These are phyloP conservation scores for Drosophila anomalata DNA, from an alignment of 2,888 invertebrate species.

Conservation along the genomic window DNA sequence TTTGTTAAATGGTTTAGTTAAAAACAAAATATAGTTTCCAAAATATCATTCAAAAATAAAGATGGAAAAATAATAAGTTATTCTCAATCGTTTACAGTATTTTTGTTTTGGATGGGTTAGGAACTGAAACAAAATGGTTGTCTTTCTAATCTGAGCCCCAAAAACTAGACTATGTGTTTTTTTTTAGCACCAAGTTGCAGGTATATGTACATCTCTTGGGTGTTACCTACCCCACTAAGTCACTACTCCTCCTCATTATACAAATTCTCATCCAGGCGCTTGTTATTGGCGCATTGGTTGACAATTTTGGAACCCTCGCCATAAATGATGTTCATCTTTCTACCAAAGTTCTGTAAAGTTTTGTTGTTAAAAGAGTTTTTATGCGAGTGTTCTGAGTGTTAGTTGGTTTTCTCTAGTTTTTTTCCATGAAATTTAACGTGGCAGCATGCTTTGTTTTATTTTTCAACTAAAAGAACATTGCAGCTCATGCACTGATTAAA, in stretches of 20 bases:
- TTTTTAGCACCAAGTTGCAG: conserved; percentile 30
- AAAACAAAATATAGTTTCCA: conserved; percentile 66
- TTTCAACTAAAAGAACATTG: conserved; percentile 28
- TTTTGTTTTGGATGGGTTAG: conserved; percentile 20
- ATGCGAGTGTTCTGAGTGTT: conserved; percentile 25
- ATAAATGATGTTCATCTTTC: conserved; percentile 61
- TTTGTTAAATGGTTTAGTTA: conserved; percentile 56
- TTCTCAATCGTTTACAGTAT: conserved; percentile 20
- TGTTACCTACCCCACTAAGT: conserved; percentile 58
- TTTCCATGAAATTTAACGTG: conserved; percentile 9
- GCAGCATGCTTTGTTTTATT: conserved; percentile 34
- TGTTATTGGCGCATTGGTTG: conserved; percentile 50
- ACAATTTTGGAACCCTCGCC: conserved; percentile 73
- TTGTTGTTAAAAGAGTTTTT: conserved; percentile 29
- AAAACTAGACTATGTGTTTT: conserved; percentile 22
- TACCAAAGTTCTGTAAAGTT: conserved; percentile 60
- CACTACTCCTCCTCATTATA: conserved; percentile 69
- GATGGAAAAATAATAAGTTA: conserved; percentile 24
- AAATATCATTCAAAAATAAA: conserved; percentile 51
- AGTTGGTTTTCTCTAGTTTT: conserved; percentile 20
- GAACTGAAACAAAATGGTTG: conserved; percentile 20
- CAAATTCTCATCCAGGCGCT: conserved; percentile 68
- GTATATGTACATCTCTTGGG: conserved; percentile 11
- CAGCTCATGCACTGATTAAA: conserved; percentile 31
- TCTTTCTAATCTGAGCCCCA: conserved; percentile 19